A percentile compares a stretch with the other conserved stretches of the same genome.
These are phyloP conservation scores for Eupithecia tripunctaria DNA, from an alignment of 2,888 invertebrate genomes.

Conservation along the genomic window DNA sequence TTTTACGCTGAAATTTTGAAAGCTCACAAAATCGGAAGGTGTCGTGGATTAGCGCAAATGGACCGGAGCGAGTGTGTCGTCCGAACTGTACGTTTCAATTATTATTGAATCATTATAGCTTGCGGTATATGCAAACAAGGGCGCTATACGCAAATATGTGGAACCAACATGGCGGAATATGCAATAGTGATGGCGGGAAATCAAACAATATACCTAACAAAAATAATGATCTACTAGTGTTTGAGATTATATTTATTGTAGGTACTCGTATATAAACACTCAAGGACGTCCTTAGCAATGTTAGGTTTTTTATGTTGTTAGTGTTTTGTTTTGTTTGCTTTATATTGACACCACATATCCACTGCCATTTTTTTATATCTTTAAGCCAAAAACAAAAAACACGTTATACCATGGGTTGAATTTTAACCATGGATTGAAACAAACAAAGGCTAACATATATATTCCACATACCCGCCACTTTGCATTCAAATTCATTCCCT, in stretches of 20 bases:
- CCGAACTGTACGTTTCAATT: neutral
- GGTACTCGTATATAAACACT: too few relatives aligned
- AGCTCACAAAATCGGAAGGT: neutral
- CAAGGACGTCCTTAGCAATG: neutral
- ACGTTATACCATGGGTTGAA: neutral
- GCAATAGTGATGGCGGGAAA: neutral
- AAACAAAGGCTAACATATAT: neutral
- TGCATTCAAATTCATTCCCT: conserved; percentile 32
- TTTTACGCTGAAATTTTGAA: neutral
- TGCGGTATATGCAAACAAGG: conserved; percentile 1
- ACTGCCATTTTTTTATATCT: neutral
- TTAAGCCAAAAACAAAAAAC: neutral
- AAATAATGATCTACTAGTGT: too few relatives aligned
- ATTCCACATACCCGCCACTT: conserved; percentile 11
- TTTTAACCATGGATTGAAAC: too few relatives aligned
- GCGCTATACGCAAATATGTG: neutral
- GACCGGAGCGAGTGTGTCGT: neutral
- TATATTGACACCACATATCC: neutral
- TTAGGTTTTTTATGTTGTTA: neutral
- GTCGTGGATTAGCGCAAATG: neutral
- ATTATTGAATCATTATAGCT: conserved; percentile 1
- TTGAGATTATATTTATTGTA: too few relatives aligned
- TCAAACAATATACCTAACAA: too few relatives aligned
- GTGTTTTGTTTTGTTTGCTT: neutral
- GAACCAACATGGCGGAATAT: neutral